Conservation (phyloP, 2,797 vertebrate species). For the Limnodromus scolopaceus region DNA sequence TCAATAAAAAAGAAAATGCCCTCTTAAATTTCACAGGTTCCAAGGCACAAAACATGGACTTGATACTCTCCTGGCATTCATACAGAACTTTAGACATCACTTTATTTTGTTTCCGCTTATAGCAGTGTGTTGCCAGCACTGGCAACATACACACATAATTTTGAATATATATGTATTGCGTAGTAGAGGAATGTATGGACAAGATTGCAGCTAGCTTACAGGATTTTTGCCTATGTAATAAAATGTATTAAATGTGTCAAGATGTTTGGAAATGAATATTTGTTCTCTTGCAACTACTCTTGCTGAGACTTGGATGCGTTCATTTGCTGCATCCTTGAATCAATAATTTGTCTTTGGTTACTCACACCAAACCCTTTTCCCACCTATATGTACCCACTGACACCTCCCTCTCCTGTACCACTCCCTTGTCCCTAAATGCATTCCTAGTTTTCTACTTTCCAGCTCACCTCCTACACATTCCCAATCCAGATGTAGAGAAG, state of each 20-base stretch:
- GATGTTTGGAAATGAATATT: neutral
- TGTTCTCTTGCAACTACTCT: neutral
- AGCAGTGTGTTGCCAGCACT: neutral
- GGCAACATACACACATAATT: neutral
- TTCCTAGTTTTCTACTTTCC: neutral
- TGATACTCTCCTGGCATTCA: neutral
- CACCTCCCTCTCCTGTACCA: neutral
- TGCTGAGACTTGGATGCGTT: neutral
- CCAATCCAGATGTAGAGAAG: neutral
- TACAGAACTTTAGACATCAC: neutral
- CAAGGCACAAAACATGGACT: neutral
- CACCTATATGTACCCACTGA: neutral
- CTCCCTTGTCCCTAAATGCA: neutral
- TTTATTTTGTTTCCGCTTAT: neutral
- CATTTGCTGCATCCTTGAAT: neutral
- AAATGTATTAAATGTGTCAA: neutral
- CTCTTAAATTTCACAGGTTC: constrained; percentile 40
- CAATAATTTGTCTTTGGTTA: neutral
- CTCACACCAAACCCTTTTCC: neutral
- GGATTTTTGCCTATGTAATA: neutral
- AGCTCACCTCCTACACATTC: neutral
- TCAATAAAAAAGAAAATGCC: constrained; percentile 44
- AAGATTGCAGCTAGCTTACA: neutral
- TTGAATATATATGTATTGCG: neutral
- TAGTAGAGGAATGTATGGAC: neutral